Evolutionary conservation across 2,888 invertebrate species (phyloP).

Genomic region (Antitype chi): DNA sequence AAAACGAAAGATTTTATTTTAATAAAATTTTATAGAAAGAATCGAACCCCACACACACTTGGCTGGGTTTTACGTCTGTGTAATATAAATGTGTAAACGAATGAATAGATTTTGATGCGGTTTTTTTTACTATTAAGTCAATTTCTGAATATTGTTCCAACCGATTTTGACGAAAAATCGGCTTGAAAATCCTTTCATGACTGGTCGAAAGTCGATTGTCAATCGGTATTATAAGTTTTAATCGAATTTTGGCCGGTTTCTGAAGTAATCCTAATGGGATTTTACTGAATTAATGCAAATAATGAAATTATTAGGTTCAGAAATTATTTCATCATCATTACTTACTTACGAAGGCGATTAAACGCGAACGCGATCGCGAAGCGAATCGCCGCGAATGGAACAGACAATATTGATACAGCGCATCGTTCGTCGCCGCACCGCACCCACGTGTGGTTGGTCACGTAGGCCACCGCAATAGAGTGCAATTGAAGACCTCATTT

Average conservation of each 20-base stretch:
- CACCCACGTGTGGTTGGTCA: too few relatives aligned
- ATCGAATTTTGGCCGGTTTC: conserved; percentile 1
- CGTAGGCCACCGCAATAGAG: too few relatives aligned
- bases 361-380: too few relatives aligned
- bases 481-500: too few relatives aligned
- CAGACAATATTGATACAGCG: too few relatives aligned
- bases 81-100: conserved; percentile 49
- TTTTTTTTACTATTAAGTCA: conserved; percentile 21
- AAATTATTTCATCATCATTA: too few relatives aligned
- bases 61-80: conserved; percentile 39
- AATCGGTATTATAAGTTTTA: neutral
- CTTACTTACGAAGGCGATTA: too few relatives aligned
- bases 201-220: conserved; percentile 6
- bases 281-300: neutral
- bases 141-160: conserved; percentile 24
- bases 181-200: conserved; percentile 1
- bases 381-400: too few relatives aligned
- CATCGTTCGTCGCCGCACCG: too few relatives aligned
- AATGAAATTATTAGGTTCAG: too few relatives aligned
- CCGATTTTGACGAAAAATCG: conserved; percentile 3
- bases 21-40: neutral
- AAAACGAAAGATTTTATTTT: too few relatives aligned
- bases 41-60: conserved; percentile 23
- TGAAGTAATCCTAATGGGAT: neutral
- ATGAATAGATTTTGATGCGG: conserved; percentile 60